Base-by-base conservation (phyloP, 2,113 vertebrate species). In the Oreochromis tanganicae region DNA sequence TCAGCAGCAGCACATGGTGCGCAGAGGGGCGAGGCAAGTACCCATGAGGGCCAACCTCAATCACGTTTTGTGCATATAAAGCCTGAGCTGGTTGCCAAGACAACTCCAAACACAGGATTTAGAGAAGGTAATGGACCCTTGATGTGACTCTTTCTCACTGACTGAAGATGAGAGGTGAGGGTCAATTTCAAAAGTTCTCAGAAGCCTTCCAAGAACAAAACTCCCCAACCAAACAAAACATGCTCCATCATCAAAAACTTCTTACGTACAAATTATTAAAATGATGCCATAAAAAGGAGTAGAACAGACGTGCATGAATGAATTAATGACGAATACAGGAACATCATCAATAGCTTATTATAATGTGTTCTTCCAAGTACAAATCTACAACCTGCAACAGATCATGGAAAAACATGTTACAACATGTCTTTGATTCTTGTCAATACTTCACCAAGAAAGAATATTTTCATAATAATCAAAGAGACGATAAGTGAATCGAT, bases 1-100 rank as follows among this genome's bases (percentile, higher is more conserved):
- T 97, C 96, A 93, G 90, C 82, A 41, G 85, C 91, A 95, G 96
- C 97, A 96, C 97, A 97, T 95, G 96, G 95, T 92, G 95, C 93
- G 43, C 85, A 85, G 87, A 84, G 85, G 93, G 96, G 94, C 87
- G 83, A 85, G 82, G 90, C 84, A 91, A 85, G 88, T 91, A 88
- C 84, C 94, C 94, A 88, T 68, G 80, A 91, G 66, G 94, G 94
- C 94, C 90, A 79, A 80, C 83, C 85, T 21, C 89, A 80, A 89
- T 91, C 87, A 84, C 86, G 87, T 75, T 88, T 85, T 84, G 75
- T 93, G 16, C 63, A 80, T 73, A 92, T 57, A 83, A 80, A 92
- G 92, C 95, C 92, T 43, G 5, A 82, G 88, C 85, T 61, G 63
- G 96, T 97, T 97, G 95, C 95, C 94, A 41, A 12, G 96, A 94